Conservation (phyloP, 1,140 invertebrate genomes). For the Pseudomyrmex gracilis region DNA sequence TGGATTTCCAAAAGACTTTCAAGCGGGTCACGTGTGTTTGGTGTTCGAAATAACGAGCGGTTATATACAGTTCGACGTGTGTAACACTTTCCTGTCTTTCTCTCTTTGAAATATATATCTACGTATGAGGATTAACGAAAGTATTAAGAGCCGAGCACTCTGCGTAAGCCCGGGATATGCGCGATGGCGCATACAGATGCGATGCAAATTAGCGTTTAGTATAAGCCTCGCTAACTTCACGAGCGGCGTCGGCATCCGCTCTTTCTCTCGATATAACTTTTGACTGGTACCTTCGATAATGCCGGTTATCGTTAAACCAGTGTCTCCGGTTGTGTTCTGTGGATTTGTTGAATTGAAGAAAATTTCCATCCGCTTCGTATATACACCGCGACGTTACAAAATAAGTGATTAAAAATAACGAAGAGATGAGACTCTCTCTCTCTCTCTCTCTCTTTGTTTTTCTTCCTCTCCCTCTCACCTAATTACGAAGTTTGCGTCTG, state of each 20-base stretch:
- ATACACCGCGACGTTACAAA: too few relatives aligned
- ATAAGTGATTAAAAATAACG: too few relatives aligned
- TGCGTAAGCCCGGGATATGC: conserved; percentile 80
- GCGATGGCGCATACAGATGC: conserved; percentile 82
- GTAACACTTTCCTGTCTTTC: not conserved
- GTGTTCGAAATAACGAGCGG: conserved; percentile 27
- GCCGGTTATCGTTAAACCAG: conserved; percentile 62
- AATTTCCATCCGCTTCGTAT: not conserved
- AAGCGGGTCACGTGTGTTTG: not conserved
- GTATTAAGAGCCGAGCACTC: conserved; percentile 83
- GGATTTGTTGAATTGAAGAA: conserved; percentile 11
- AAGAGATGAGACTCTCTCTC: too few relatives aligned
- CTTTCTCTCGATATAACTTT: conserved; percentile 29
- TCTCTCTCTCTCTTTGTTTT: too few relatives aligned
- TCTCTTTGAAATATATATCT: conserved; percentile 65
- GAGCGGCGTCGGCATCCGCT: conserved; percentile 5
- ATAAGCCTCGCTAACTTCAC: conserved; percentile 77
- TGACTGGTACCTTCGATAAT: conserved; percentile 64
- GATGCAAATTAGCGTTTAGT: conserved; percentile 83
- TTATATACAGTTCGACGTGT: not conserved
- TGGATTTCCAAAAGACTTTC: conserved; percentile 26
- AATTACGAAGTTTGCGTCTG: too few relatives aligned
- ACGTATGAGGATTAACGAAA: conserved; percentile 77
- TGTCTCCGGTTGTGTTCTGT: conserved; percentile 20
- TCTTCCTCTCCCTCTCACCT: too few relatives aligned